Conservation (phyloP, 2,888 invertebrate species). For the Stegophylla sp. region DNA sequence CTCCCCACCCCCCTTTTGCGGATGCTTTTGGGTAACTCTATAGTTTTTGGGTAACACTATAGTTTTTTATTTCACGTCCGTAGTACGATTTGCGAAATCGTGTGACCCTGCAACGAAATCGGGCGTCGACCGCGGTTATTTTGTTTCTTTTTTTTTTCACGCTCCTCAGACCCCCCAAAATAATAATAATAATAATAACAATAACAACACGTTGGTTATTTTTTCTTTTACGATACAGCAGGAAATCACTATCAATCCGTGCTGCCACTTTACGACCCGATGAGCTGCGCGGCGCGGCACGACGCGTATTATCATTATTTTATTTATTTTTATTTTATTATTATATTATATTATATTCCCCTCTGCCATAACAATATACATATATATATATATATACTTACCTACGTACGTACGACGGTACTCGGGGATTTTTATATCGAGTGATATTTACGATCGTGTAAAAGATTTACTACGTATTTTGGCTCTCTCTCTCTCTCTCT, state of each 20-base stretch:
- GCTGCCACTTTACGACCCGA: constrained; percentile 52
- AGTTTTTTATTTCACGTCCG: not conserved
- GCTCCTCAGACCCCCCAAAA: constrained; percentile 47
- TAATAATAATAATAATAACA: too few species aligned
- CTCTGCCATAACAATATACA: not conserved
- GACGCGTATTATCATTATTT: constrained; percentile 14
- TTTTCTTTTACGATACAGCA: constrained; percentile 46
- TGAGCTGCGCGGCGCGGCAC: constrained; percentile 45
- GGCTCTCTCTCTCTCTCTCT: constrained; percentile 14
- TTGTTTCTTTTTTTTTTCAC: constrained; percentile 1
- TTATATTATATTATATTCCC: constrained; percentile 50
- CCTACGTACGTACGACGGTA: not conserved
- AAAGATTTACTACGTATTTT: constrained; percentile 52
- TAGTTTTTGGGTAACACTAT: too few species aligned
- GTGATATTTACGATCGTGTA: constrained; percentile 56
- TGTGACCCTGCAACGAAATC: not conserved
- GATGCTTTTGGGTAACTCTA: too few species aligned
- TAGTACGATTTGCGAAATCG: not conserved
- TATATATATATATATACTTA: not conserved
- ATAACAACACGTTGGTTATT: constrained; percentile 30
- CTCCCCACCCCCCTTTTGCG: too few species aligned
- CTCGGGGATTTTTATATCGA: constrained; percentile 46
- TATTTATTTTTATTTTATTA: constrained; percentile 50
- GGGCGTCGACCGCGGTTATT: constrained; percentile 5
- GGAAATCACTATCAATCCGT: constrained; percentile 55